Percentiles rank a stretch among this genome's conserved stretches.
These are phyloP conservation scores for Melanotaenia duboulayi DNA, from an alignment of 2,113 vertebrate species.

Conservation along the genomic window DNA sequence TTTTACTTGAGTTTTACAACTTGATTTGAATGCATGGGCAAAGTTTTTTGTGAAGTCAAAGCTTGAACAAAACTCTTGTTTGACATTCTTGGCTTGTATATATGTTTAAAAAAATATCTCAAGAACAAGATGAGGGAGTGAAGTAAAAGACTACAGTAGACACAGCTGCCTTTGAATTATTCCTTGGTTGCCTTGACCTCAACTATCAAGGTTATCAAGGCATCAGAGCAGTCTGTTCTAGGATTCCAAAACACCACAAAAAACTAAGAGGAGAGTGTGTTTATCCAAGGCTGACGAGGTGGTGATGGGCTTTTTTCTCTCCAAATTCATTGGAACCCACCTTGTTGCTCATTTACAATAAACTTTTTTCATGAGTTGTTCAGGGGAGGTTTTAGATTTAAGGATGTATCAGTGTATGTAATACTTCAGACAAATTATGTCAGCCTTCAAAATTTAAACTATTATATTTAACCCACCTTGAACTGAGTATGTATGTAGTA, in stretches of 20 bases:
- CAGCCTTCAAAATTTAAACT: slow-evolving; percentile 30
- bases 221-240: slow-evolving; percentile 65
- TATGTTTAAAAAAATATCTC: slow-evolving; percentile 19
- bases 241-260: slow-evolving; percentile 47
- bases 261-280: slow-evolving; percentile 46
- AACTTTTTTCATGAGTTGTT: slow-evolving; percentile 52
- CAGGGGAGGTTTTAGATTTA: slow-evolving; percentile 29
- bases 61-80: slow-evolving; percentile 14
- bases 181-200: slow-evolving; percentile 63
- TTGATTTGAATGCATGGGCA: neutral
- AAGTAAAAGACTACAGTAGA: slow-evolving; percentile 45
- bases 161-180: slow-evolving; percentile 45
- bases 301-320: slow-evolving; percentile 45
- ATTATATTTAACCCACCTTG: slow-evolving; percentile 4
- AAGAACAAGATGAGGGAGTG: slow-evolving; percentile 15
- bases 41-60: neutral
- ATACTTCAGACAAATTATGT: slow-evolving; percentile 30
- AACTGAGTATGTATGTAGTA: slow-evolving; percentile 10
- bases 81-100: neutral
- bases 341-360: slow-evolving; percentile 49
- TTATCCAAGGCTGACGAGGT: slow-evolving; percentile 52
- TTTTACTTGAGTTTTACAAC: slow-evolving; percentile 8
- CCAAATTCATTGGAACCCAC: slow-evolving; percentile 30
- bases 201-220: slow-evolving; percentile 63
- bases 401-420: slow-evolving; percentile 38